Percentiles rank a stretch among this genome's conserved stretches.
Conservation (phyloP, 2,888 invertebrate species). For the Dasypogon diadema region DNA sequence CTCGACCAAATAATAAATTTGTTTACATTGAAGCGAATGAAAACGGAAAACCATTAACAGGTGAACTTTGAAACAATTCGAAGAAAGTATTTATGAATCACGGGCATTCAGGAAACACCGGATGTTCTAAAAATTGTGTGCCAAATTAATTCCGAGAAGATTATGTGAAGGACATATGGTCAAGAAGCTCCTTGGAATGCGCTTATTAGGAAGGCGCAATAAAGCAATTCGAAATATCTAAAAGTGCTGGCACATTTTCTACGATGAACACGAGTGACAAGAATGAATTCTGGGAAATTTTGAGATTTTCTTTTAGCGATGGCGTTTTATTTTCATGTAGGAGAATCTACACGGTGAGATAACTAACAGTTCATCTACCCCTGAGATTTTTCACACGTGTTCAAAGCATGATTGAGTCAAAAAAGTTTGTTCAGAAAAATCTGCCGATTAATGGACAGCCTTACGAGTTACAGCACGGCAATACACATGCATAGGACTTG, state of each 20-base stretch:
- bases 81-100: constrained; percentile 23
- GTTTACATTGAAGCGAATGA: too few species aligned
- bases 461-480: too few species aligned
- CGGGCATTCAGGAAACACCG: constrained; percentile 4
- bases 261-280: not conserved
- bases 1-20: too few species aligned
- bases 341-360: not conserved
- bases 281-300: not conserved
- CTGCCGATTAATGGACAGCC: too few species aligned
- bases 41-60: not conserved
- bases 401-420: not conserved
- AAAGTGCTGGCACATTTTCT: not conserved
- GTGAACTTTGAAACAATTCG: not conserved
- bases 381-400: not conserved
- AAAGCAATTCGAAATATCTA: not conserved
- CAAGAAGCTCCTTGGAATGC: not conserved
- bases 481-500: too few species aligned
- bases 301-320: not conserved
- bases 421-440: too few species aligned
- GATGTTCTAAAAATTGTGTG: constrained; percentile 6
- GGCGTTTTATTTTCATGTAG: not conserved
- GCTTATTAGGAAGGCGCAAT: not conserved
- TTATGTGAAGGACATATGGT: not conserved
- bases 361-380: not conserved
- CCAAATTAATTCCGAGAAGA: constrained; percentile 33